A percentile compares a stretch with the other conserved stretches of the same genome.
Conservation (phyloP, 2,888 invertebrate genomes). For the Frankliniella fusca region DNA sequence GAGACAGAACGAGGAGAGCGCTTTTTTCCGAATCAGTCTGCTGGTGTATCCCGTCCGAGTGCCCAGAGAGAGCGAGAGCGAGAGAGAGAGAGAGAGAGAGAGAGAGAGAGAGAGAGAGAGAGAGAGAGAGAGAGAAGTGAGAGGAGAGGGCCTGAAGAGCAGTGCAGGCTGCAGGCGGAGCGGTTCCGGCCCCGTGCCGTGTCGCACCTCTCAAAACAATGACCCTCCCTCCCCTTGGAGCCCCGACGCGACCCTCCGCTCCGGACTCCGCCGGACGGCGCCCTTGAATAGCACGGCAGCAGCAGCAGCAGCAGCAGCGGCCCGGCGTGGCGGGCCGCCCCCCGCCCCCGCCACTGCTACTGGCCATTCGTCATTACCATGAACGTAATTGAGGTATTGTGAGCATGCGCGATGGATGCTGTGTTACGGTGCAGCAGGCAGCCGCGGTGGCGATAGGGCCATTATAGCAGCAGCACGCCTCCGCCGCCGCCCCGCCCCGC, state of each 20-base stretch:
- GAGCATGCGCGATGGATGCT: not conserved
- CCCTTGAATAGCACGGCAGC: not conserved
- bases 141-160: no score
- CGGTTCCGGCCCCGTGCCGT: not conserved
- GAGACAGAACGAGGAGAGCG: no score
- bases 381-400: constrained; percentile 4
- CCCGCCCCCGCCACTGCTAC: not conserved
- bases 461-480: not conserved
- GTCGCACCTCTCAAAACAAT: not conserved
- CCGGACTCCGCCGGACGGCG: not conserved
- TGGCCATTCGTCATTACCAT: not conserved
- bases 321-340: not conserved
- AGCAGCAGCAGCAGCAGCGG: no score
- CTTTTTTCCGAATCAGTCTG: no score
- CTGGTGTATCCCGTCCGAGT: no score
- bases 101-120: no score
- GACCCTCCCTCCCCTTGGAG: not conserved
- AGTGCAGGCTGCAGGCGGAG: no score
- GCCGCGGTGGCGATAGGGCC: not conserved
- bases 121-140: no score
- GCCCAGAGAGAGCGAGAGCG: no score
- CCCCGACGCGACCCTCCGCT: not conserved
- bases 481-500: not conserved
- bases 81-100: no score
- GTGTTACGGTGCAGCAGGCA: not conserved